Conservation (phyloP, 1,140 invertebrate species). For the Sogatella furcifera region DNA sequence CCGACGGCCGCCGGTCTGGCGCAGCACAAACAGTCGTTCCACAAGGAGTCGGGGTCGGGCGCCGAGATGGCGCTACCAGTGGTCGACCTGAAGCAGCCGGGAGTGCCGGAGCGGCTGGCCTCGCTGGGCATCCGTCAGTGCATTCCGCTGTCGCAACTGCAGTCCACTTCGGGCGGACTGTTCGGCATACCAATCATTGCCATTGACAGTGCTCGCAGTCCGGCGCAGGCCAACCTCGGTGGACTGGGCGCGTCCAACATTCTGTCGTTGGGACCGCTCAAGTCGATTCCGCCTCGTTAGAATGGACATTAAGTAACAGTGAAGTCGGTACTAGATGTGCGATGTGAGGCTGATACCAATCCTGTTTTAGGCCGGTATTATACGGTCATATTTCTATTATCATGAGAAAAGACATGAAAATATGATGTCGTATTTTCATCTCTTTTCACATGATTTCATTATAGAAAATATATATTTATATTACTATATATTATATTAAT, state of each 20-base stretch:
- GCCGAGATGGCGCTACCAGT: constrained; percentile 56
- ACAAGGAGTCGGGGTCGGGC: constrained; percentile 38
- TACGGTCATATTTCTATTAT: no score
- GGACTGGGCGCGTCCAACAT: constrained; percentile 53
- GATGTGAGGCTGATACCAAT: no score
- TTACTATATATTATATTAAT: no score
- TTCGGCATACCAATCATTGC: constrained; percentile 63
- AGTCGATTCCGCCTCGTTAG: constrained; percentile 22
- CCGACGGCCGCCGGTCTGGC: constrained; percentile 50
- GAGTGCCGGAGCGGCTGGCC: constrained; percentile 46
- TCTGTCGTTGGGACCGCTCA: constrained; percentile 55
- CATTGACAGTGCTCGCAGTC: constrained; percentile 49
- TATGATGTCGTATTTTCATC: no score
- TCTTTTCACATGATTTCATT: no score
- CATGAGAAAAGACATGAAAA: no score
- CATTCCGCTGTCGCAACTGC: constrained; percentile 54
- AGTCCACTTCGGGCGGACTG: constrained; percentile 45
- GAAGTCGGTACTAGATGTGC: no score
- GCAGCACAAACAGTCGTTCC: constrained; percentile 57
- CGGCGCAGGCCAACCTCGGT: constrained; percentile 43
- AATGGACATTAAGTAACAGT: no score
- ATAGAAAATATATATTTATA: no score
- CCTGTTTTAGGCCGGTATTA: no score
- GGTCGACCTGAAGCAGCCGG: constrained; percentile 55
- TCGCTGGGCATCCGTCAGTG: constrained; percentile 59